Base-by-base conservation (phyloP, 2,797 vertebrate species). In the Hozukius guyotensis region DNA sequence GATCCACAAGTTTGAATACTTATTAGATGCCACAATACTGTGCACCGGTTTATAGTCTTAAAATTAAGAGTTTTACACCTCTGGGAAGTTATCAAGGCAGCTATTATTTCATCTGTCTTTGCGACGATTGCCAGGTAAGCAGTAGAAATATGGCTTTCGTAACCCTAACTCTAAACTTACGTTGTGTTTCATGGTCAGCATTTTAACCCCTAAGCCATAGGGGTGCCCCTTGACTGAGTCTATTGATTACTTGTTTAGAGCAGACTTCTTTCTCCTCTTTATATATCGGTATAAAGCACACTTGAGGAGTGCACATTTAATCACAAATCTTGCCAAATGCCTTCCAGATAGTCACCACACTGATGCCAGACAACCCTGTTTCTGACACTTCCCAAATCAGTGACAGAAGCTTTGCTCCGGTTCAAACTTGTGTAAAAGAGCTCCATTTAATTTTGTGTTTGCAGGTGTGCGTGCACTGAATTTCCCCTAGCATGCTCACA, bases 401-500 rank as follows among this genome's bases (percentile, higher is more conserved):
- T 18, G 59, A 64, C 11, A 6, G 64, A 62, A 27, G 29, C 25
- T 82, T 71, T 74, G 63, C 14, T 36, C 27, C 1, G 16, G 18
- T 75, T 82, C 55, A 75, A 68, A 78, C 70, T 82, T 60, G 24
- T 18, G 52, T 36, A 38, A 64, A 49, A 57, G 13, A 73, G 31
- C 24, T 71, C 62, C 18, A 60, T n/a, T 62, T 29, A 71, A 36
- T 46, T 60, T 52, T 80, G 60, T 62, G 55, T 68, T 32, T 68
- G 64, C 67, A 87, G 34, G 64, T 79, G 78, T 82, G 61, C 42
- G 8, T 60, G 55, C 12, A 10, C 56, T 18, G 60, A 83, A 61
- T 82, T 80, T 74, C 46, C 75, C 56, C 49, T 75, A 72, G 56
- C 49, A 24, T 68, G 65, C 73, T 49, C 42, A 78, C 78, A 80